Conservation (phyloP, 2,797 vertebrate species). For the Hybognathus amarus region DNA sequence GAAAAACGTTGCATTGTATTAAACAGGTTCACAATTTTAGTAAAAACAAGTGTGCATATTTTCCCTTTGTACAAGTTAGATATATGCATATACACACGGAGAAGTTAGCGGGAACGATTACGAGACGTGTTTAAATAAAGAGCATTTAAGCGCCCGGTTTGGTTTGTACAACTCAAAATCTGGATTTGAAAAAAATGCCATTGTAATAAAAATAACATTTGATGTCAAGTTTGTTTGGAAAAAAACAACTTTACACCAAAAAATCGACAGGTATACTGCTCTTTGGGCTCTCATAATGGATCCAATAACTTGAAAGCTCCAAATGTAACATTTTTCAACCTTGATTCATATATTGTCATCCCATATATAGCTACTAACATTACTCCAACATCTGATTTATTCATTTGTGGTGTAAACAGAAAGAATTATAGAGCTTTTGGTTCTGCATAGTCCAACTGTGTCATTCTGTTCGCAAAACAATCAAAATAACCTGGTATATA, state of each 20-base stretch:
- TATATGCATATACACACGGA: conserved; percentile 54
- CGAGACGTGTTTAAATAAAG: conserved; percentile 21
- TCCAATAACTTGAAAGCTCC: conserved; percentile 25
- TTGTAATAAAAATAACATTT: conserved; percentile 17
- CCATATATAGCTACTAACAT: conserved; percentile 21
- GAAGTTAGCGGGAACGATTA: conserved; percentile 33
- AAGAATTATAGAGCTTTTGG: neutral
- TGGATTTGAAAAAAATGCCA: conserved; percentile 10
- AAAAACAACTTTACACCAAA: neutral
- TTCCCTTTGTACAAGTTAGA: conserved; percentile 62
- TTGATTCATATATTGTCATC: conserved; percentile 19
- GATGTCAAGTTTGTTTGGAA: neutral
- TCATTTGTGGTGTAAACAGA: neutral
- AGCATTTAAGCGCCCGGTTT: conserved; percentile 14
- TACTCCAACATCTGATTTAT: neutral
- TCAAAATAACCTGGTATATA: neutral
- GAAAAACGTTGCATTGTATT: conserved; percentile 58
- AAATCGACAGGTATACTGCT: conserved; percentile 41
- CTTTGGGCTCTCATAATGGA: conserved; percentile 51
- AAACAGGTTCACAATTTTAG: conserved; percentile 62
- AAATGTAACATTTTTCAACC: neutral
- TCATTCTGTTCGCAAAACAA: conserved; percentile 15
- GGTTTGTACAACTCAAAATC: conserved; percentile 7
- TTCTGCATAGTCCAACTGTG: conserved; percentile 46
- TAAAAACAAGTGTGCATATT: conserved; percentile 63